Evolutionary conservation across 2,797 vertebrate genomes (phyloP).

Genomic region (Centropyge bicolor): DNA sequence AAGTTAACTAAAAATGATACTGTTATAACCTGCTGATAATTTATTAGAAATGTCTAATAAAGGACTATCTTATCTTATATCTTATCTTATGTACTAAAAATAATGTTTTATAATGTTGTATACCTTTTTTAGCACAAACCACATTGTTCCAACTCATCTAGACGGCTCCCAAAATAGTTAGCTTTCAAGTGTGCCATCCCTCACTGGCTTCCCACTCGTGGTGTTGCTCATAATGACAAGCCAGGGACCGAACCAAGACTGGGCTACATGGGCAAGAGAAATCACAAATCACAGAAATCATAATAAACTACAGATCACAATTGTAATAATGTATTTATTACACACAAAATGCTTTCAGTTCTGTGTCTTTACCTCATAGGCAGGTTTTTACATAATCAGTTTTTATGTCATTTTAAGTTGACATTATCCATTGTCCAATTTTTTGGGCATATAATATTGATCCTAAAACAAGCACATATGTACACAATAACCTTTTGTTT

Average conservation of each 20-base stretch:
- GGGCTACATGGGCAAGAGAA: too few species aligned
- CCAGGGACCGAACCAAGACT: neutral
- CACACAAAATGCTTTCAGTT: neutral
- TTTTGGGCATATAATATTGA: neutral
- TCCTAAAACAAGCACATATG: too few species aligned
- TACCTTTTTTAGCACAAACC: neutral
- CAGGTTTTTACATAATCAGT: neutral
- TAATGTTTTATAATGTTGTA: too few species aligned
- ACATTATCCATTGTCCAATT: too few species aligned
- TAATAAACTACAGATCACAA: neutral
- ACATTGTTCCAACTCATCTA: neutral
- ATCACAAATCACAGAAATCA: neutral
- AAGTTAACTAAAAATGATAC: neutral
- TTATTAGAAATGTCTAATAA: neutral
- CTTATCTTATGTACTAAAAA: too few species aligned
- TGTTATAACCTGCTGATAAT: neutral
- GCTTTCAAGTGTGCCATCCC: neutral
- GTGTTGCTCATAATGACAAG: neutral
- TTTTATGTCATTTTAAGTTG: neutral
- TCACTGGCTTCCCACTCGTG: neutral
- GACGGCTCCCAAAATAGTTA: neutral
- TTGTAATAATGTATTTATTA: neutral
- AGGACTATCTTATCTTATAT: too few species aligned
- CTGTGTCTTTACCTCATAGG: neutral
- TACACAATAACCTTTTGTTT: too few species aligned